A percentile compares a stretch with the other conserved stretches of the same genome.
These are phyloP conservation scores for Zosterops japonicus DNA, from an alignment of 2,113 vertebrate genomes.

Conservation along the genomic window DNA sequence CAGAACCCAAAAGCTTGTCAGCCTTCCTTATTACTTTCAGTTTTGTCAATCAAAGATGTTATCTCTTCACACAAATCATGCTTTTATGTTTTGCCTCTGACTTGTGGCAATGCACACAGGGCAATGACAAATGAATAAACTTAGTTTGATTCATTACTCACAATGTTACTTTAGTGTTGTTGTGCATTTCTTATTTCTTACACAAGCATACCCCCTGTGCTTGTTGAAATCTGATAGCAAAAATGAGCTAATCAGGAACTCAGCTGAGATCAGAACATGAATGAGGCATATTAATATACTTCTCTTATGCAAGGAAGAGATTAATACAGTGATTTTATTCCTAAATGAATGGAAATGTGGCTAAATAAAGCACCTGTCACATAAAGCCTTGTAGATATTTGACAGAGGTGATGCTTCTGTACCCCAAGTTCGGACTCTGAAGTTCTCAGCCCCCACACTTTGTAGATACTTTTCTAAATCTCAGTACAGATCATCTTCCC, in stretches of 20 bases:
- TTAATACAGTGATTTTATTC: not conserved
- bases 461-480: not conserved
- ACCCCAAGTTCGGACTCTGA: not conserved
- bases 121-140: not conserved
- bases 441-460: not conserved
- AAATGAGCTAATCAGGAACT: not conserved
- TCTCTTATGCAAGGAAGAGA: not conserved
- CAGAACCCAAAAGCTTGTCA: not conserved
- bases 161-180: not conserved
- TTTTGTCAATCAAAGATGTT: not conserved
- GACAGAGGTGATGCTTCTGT: not conserved
- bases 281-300: not conserved
- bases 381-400: not conserved
- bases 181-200: not conserved
- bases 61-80: not conserved
- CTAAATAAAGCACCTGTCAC: not conserved
- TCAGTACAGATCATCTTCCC: not conserved
- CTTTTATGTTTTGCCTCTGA: not conserved
- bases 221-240: not conserved
- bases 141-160: not conserved
- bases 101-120: not conserved
- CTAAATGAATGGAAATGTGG: not conserved
- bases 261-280: not conserved
- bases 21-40: not conserved
- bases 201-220: accelerated